Evolutionary conservation across 2,888 invertebrate species (phyloP).

Genomic region (Pyrgus malvae): DNA sequence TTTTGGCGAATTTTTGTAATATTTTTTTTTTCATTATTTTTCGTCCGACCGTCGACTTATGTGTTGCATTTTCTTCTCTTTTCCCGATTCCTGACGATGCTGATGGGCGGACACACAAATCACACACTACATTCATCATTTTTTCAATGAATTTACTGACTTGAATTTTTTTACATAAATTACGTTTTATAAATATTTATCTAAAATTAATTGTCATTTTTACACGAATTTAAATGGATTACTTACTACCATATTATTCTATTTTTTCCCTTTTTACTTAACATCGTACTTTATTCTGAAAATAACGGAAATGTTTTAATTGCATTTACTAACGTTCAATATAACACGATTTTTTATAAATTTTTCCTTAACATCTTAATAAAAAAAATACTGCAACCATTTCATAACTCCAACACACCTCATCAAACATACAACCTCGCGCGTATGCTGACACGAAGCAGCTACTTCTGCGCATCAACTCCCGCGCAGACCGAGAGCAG

Average conservation of each 20-base stretch:
- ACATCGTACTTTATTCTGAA: too few species aligned
- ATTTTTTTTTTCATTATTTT: slow-evolving; percentile 36
- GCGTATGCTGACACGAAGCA: too few species aligned
- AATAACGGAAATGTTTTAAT: too few species aligned
- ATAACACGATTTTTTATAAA: background rate
- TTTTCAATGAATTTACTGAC: too few species aligned
- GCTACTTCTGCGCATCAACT: slow-evolving; percentile 66
- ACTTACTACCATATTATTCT: too few species aligned
- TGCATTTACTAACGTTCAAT: too few species aligned
- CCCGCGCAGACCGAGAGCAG: slow-evolving; percentile 61
- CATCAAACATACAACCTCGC: too few species aligned
- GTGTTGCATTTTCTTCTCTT: slow-evolving; percentile 80
- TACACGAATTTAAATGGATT: too few species aligned
- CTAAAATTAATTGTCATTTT: too few species aligned
- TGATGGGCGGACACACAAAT: slow-evolving; percentile 31
- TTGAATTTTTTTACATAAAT: too few species aligned
- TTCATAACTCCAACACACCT: background rate
- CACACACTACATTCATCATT: slow-evolving; percentile 8
- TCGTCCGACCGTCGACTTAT: slow-evolving; percentile 67
- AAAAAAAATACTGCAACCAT: background rate
- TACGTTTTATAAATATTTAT: too few species aligned
- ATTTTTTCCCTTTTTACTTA: too few species aligned
- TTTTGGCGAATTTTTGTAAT: slow-evolving; percentile 63
- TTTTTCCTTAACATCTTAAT: background rate
- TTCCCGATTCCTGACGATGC: slow-evolving; percentile 61